Evolutionary conservation across 2,113 vertebrate genomes (phyloP), one percentile per base, ranked within the genome.

Genomic region (Indri indri): DNA sequence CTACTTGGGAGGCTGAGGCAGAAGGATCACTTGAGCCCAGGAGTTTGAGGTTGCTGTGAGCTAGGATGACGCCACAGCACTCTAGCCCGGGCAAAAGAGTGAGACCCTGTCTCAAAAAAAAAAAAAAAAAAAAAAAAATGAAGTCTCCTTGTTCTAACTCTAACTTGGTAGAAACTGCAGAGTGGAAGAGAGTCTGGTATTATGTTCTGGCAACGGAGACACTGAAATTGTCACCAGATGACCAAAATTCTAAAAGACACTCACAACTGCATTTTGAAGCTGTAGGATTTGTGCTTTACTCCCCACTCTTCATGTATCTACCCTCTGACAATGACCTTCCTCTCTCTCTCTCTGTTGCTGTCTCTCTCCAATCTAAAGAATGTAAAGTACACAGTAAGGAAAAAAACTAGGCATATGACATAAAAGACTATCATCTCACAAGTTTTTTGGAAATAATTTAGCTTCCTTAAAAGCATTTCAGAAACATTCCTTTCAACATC

Each of bases 401-500:
- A 54, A 74, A 74, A 94, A 94, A 90, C 79, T 86, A 93, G 54
- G 22, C 17, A 45, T 40, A 87, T 88, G n/a, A 57, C 25, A 86
- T 65, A 97, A 93, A 93, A n/a, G 25, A 68, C 27, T 73, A 20
- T 84, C 68, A 95, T 79, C 25, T 61, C 54, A 47, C 77, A 80
- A 57, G 54, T 81, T 84, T 89, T 88, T 65, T 20, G 8, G 79
- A 94, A 95, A 92, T 37, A 90, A 71, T 32, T 80, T 86, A 25
- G 71, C 45, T 85, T 95, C 45, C 87, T 94, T 85, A 93, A 63
- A 95, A 90, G 32, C 27, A 86, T 54, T 95, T 66, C 30, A 86
- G 54, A 76, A 83, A 66, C 57, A 91, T 47, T 95, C n/a, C 74
- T 87, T 93, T 96, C 70, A 95, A 85, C 10, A 96, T n/a, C 57